Conservation (phyloP, 2,797 vertebrate genomes). For the Pseudochirops corinnae region DNA sequence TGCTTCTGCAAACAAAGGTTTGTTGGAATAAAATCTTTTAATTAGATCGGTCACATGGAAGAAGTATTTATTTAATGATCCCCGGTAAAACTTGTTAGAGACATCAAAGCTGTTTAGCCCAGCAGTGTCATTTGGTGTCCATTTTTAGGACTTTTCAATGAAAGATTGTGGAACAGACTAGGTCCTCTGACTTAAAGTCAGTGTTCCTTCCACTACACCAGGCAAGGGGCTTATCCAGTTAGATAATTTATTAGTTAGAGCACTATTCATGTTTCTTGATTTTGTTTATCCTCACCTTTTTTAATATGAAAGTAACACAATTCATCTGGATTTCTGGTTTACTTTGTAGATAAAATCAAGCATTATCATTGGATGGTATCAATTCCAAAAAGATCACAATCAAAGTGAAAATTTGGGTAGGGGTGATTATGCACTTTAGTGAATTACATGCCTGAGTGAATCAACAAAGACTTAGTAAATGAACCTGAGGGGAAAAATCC, state of each 20-base stretch:
- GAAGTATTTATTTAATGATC: constrained; percentile 80
- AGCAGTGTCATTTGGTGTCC: constrained; percentile 53
- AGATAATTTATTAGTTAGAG: neutral
- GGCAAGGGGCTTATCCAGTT: constrained; percentile 58
- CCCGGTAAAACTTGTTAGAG: constrained; percentile 73
- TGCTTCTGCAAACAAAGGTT: constrained; percentile 84
- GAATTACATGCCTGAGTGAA: constrained; percentile 9
- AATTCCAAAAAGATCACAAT: neutral
- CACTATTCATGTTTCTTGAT: constrained; percentile 28
- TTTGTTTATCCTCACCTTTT: neutral
- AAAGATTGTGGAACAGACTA: constrained; percentile 64
- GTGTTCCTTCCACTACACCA: constrained; percentile 60
- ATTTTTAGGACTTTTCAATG: constrained; percentile 60
- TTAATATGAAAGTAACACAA: neutral
- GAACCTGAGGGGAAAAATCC: neutral
- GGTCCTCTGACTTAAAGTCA: neutral
- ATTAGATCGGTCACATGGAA: constrained; percentile 82
- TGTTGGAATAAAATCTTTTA: constrained; percentile 83
- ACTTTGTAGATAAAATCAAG: neutral
- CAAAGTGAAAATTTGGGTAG: neutral
- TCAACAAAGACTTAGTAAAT: constrained; percentile 29
- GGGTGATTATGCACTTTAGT: constrained; percentile 3
- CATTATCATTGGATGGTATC: neutral
- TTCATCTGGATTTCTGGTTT: neutral
- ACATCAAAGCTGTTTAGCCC: constrained; percentile 60